Conservation (phyloP, 2,888 invertebrate species). For the Meliscaeva auricollis region DNA sequence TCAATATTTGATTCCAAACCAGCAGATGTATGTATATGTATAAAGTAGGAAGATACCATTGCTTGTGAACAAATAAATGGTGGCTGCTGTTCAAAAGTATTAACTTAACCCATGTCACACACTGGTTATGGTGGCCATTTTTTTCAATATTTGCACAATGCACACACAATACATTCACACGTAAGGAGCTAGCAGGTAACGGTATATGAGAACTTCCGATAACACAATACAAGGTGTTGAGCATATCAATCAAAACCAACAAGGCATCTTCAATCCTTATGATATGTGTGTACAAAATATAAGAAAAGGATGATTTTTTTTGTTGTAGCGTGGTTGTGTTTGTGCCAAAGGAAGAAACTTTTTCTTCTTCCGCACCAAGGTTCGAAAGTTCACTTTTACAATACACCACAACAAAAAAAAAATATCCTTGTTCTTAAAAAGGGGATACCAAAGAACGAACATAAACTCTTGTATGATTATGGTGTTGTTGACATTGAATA, state of each 20-base stretch:
- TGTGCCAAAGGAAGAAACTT: neutral
- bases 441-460: neutral
- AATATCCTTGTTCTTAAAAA: neutral
- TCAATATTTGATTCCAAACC: conserved; percentile 66
- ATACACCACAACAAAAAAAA: neutral
- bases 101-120: conserved; percentile 62
- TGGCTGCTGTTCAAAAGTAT: conserved; percentile 32
- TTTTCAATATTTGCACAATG: conserved; percentile 50
- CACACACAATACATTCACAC: conserved; percentile 23
- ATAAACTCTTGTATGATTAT: neutral
- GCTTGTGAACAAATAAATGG: conserved; percentile 27
- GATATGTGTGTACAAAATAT: neutral
- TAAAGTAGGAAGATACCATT: neutral
- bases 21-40: neutral
- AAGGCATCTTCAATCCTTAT: conserved; percentile 28
- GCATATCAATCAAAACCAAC: conserved; percentile 69
- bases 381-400: neutral
- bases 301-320: neutral
- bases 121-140: conserved; percentile 42
- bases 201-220: conserved; percentile 43
- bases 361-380: no score
- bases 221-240: conserved; percentile 60
- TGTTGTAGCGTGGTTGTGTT: neutral
- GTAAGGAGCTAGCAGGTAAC: neutral
- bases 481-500: conserved; percentile 36